phyloP scores from a whole-genome alignment of 2,797 vertebrate genomes.

The Dromococcyx pavoninus region DNA sequence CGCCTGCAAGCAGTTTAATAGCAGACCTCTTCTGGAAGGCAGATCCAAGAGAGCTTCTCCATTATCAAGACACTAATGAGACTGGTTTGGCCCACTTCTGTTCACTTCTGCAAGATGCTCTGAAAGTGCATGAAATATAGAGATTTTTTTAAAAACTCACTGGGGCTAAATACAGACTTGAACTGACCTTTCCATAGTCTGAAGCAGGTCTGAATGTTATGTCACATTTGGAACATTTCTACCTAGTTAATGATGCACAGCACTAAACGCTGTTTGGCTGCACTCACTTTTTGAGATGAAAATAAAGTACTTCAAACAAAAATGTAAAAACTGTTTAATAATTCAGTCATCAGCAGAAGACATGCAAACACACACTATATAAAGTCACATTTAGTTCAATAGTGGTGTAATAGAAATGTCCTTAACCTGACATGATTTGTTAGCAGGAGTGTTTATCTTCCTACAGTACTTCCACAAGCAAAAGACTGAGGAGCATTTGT shows the following conservation, averaged over 20 bases:
- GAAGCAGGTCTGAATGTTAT: background rate
- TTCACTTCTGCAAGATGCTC: background rate
- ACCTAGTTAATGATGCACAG: background rate
- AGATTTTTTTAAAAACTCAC: background rate
- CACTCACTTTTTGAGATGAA: background rate
- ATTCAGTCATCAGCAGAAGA: background rate
- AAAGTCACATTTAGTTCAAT: background rate
- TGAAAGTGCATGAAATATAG: background rate
- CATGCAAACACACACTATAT: background rate
- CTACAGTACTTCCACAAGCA: background rate
- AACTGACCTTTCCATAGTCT: background rate
- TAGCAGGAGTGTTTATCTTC: background rate
- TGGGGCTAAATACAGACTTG: background rate
- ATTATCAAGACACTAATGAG: background rate
- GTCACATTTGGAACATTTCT: background rate
- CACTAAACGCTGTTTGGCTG: background rate
- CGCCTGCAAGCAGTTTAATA: background rate
- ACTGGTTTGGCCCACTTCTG: background rate
- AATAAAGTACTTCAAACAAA: background rate
- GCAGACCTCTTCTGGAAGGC: background rate
- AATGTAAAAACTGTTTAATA: background rate
- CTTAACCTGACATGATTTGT: background rate
- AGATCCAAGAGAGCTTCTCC: background rate
- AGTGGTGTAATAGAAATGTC: background rate
- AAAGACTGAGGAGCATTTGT: fast-evolving